Conservation (phyloP, 2,888 invertebrate genomes). For the Crematogaster levior region DNA sequence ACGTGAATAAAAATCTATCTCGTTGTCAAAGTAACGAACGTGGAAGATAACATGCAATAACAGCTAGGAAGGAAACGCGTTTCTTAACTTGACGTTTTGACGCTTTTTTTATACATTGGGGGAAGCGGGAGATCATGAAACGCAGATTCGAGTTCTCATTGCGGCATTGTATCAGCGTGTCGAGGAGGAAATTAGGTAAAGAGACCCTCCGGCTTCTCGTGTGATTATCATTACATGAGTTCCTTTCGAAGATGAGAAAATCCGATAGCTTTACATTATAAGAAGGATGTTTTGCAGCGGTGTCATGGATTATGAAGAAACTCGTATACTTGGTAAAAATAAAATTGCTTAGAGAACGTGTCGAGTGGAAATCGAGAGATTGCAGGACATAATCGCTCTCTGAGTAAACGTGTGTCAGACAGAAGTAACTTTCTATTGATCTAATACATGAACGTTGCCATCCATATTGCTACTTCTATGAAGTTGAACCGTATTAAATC, state of each 20-base stretch:
- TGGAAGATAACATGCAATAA: conserved; percentile 5
- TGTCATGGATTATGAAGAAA: conserved; percentile 7
- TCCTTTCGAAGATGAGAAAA: conserved; percentile 36
- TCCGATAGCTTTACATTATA: conserved; percentile 17
- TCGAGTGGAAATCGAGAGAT: conserved; percentile 13
- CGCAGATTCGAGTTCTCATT: conserved; percentile 20
- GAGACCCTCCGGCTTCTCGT: conserved; percentile 32
- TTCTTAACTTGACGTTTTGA: conserved; percentile 1
- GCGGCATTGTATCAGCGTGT: conserved; percentile 24
- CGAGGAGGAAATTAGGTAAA: conserved; percentile 28
- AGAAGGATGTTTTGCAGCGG: conserved; percentile 12
- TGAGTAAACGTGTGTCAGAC: neutral
- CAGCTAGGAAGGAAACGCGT: conserved; percentile 6
- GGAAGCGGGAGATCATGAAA: conserved; percentile 8
- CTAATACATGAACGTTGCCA: conserved; percentile 20
- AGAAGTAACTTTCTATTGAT: conserved; percentile 31
- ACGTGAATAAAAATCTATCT: neutral
- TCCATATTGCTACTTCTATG: conserved; percentile 3
- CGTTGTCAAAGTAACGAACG: neutral
- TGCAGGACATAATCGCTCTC: neutral
- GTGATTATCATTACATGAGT: conserved; percentile 26
- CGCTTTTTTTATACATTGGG: conserved; percentile 25
- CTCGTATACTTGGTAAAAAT: conserved; percentile 3
- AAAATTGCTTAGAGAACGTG: neutral
- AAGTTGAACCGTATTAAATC: neutral